A percentile compares a stretch with the other conserved stretches of the same genome.
phyloP scores from a whole-genome alignment of 2,797 vertebrate species.

The Macrochelys suwanniensis region DNA sequence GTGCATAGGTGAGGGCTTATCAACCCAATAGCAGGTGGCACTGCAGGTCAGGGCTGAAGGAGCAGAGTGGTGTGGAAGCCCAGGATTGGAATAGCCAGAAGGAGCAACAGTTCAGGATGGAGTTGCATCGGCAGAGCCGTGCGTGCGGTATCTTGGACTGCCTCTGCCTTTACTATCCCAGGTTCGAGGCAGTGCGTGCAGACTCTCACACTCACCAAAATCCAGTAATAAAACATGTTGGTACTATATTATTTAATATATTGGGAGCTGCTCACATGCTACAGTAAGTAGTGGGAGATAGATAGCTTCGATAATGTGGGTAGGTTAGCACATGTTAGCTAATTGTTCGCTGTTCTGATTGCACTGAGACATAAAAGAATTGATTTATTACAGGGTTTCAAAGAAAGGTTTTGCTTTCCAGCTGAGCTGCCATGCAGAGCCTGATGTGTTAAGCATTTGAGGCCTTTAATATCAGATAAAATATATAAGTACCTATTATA shows the following conservation, averaged over 20 bases:
- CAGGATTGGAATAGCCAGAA: not conserved
- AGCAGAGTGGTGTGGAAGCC: not conserved
- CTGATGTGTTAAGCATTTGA: conserved; percentile 32
- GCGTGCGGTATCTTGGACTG: not conserved
- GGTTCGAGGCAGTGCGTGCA: conserved; percentile 21
- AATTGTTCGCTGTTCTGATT: conserved; percentile 34
- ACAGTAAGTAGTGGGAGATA: conserved; percentile 25
- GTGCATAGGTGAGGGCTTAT: rapidly evolving
- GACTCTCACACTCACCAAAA: conserved; percentile 52
- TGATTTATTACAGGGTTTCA: conserved; percentile 61
- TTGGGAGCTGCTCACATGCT: conserved; percentile 45
- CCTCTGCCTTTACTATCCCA: not conserved
- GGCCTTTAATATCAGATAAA: conserved; percentile 5
- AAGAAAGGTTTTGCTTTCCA: conserved; percentile 48
- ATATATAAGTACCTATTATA: conserved; percentile 35
- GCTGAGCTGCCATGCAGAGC: not conserved
- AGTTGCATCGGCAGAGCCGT: not conserved
- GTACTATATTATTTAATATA: conserved; percentile 59
- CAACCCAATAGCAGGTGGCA: not conserved
- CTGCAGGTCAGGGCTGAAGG: not conserved
- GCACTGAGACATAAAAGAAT: conserved; percentile 63
- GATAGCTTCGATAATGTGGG: conserved; percentile 1
- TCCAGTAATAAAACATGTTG: conserved; percentile 53
- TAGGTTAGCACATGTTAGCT: conserved; percentile 57
- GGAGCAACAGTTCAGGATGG: not conserved